A percentile compares a stretch with the other conserved stretches of the same genome.
Evolutionary conservation across 2,888 invertebrate genomes (phyloP).

Genomic region (Brenthis daphne): DNA sequence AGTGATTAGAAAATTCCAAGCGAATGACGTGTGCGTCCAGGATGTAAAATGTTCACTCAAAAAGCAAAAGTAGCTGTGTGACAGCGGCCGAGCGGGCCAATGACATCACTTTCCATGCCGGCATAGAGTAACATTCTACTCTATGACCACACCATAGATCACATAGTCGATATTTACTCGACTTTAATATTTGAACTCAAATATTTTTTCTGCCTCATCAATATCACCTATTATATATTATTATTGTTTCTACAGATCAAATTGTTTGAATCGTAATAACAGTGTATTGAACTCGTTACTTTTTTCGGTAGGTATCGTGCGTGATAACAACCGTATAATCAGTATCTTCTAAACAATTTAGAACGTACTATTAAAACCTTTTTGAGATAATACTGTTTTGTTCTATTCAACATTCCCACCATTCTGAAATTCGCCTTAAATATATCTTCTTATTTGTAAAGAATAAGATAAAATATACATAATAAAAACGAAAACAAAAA

Average conservation of each 20-base stretch:
- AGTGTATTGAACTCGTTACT: constrained; percentile 31
- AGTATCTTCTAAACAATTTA: constrained; percentile 30
- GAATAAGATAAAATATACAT: too few species aligned
- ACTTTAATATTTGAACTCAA: constrained; percentile 36
- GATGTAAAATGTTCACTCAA: constrained; percentile 71
- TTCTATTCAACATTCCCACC: constrained; percentile 24
- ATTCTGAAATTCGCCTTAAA: constrained; percentile 23
- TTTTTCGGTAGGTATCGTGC: constrained; percentile 36
- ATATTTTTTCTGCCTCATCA: constrained; percentile 34
- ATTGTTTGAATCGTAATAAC: constrained; percentile 39
- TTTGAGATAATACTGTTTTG: constrained; percentile 19
- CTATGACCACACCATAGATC: constrained; percentile 49
- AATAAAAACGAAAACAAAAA: too few species aligned
- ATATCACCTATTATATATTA: constrained; percentile 17
- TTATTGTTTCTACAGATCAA: constrained; percentile 34
- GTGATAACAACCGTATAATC: constrained; percentile 38
- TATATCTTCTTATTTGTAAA: neutral
- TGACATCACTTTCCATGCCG: constrained; percentile 56
- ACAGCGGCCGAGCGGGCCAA: constrained; percentile 68
- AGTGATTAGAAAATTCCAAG: constrained; percentile 71
- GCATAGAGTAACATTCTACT: constrained; percentile 49
- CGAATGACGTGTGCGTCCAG: constrained; percentile 66
- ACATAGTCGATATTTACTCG: constrained; percentile 43
- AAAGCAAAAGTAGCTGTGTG: constrained; percentile 76
- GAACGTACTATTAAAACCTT: constrained; percentile 30